These are phyloP conservation scores for Calidris pygmaea DNA, from an alignment of 2,113 vertebrate species.

Conservation along the genomic window DNA sequence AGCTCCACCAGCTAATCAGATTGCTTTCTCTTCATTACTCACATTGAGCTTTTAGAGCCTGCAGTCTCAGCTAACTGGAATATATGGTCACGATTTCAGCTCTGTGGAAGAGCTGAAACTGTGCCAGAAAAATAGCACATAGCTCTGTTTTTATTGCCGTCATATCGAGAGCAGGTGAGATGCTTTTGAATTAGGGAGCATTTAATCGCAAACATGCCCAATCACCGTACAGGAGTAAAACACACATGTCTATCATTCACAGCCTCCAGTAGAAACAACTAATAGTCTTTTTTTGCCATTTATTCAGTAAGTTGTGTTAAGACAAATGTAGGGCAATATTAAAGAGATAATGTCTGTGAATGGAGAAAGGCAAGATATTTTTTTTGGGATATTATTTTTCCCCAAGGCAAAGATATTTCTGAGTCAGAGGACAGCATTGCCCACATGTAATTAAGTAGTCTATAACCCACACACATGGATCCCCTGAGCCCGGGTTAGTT, in stretches of 20 bases:
- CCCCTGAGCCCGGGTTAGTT: neutral
- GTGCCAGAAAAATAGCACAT: neutral
- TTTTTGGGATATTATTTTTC: neutral
- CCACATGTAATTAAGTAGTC: neutral
- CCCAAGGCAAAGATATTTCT: neutral
- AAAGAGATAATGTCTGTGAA: neutral
- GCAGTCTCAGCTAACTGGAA: neutral
- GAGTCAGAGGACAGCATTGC: neutral
- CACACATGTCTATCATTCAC: neutral
- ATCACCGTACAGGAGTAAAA: neutral
- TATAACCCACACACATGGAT: neutral
- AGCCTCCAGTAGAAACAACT: neutral
- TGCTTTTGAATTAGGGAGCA: neutral
- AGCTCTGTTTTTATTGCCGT: neutral
- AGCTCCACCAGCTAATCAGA: conserved; percentile 11
- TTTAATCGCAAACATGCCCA: neutral
- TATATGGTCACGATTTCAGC: neutral
- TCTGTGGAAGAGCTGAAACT: conserved; percentile 1
- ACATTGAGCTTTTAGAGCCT: neutral
- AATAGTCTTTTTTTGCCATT: neutral
- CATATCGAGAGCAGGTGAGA: neutral
- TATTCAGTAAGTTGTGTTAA: neutral
- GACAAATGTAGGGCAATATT: neutral
- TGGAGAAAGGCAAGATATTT: neutral
- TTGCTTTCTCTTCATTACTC: conserved; percentile 40